Percentiles rank a stretch among this genome's conserved stretches.
Evolutionary conservation across 2,888 invertebrate genomes (phyloP).

Genomic region (Malthinus seriepunctatus): DNA sequence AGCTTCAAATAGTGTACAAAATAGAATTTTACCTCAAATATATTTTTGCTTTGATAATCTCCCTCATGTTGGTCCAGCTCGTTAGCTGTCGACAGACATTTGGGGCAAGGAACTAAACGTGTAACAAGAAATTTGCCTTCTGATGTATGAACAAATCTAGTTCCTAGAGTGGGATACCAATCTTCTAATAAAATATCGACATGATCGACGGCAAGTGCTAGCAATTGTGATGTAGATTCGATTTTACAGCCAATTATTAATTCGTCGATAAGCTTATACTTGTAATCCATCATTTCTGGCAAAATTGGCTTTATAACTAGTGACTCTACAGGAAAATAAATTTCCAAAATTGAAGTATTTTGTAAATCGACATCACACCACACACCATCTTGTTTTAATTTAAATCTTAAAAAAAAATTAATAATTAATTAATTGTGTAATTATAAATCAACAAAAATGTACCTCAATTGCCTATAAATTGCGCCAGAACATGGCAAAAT

Average conservation of each 20-base stretch:
- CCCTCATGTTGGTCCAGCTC: conserved; percentile 46
- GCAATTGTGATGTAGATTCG: conserved; percentile 77
- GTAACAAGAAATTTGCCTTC: conserved; percentile 95
- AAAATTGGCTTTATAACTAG: conserved; percentile 61
- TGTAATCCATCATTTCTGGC: conserved; percentile 38
- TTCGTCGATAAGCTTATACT: conserved; percentile 44
- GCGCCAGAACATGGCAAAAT: conserved; percentile 62
- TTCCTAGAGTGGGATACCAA: conserved; percentile 97
- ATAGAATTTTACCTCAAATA: conserved; percentile 40
- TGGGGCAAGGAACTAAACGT: conserved; percentile 88
- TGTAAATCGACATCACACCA: conserved; percentile 85
- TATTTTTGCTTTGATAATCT: conserved; percentile 35
- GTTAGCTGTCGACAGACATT: conserved; percentile 68
- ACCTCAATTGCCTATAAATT: conserved; percentile 54
- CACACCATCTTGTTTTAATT: conserved; percentile 78
- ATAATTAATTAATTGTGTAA: background rate
- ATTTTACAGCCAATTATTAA: conserved; percentile 78
- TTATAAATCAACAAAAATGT: conserved; percentile 21
- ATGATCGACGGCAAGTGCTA: conserved; percentile 91
- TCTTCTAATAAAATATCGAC: conserved; percentile 95
- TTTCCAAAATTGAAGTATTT: conserved; percentile 82
- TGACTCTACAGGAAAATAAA: conserved; percentile 76
- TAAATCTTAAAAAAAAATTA: conserved; percentile 58
- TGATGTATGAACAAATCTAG: conserved; percentile 96
- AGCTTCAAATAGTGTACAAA: too few species aligned